These are phyloP conservation scores for Ondatra zibethicus DNA, from an alignment of 2,113 vertebrate species.

Conservation along the genomic window DNA sequence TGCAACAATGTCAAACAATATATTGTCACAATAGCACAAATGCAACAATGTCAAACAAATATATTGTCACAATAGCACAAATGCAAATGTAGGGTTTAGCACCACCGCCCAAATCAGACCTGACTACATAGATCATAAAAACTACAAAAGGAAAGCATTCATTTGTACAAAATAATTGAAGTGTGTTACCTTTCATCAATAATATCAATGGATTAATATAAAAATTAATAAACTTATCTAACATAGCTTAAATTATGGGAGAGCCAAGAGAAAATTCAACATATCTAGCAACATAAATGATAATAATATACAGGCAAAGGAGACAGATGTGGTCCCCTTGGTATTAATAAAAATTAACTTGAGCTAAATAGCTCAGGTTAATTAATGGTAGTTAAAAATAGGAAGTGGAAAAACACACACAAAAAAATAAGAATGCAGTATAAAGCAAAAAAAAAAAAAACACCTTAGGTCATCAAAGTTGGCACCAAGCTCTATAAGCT, in stretches of 20 bases:
- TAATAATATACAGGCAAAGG: not conserved
- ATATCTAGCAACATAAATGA: not conserved
- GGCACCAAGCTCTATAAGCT: not conserved
- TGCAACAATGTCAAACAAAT: not conserved
- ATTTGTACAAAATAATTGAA: constrained; percentile 13
- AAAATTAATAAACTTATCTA: constrained; percentile 47
- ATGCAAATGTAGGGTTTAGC: constrained; percentile 28
- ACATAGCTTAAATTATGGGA: not conserved
- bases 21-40: not conserved
- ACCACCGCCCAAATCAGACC: not conserved
- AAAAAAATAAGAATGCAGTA: not conserved
- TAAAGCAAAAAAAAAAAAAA: not conserved
- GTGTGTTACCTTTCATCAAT: not conserved
- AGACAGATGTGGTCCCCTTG: not conserved
- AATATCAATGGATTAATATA: not conserved
- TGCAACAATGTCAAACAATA: not conserved
- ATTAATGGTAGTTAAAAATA: not conserved
- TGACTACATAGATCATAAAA: constrained; percentile 21
- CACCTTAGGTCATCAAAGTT: not conserved
- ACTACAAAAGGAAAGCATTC: constrained; percentile 20
- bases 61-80: not conserved
- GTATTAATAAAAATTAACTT: constrained; percentile 20
- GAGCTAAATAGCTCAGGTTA: not conserved
- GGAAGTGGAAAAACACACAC: not conserved
- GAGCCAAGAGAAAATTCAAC: constrained; percentile 46